Conservation (phyloP, 2,888 invertebrate species). For the Oxycera nigricornis region DNA sequence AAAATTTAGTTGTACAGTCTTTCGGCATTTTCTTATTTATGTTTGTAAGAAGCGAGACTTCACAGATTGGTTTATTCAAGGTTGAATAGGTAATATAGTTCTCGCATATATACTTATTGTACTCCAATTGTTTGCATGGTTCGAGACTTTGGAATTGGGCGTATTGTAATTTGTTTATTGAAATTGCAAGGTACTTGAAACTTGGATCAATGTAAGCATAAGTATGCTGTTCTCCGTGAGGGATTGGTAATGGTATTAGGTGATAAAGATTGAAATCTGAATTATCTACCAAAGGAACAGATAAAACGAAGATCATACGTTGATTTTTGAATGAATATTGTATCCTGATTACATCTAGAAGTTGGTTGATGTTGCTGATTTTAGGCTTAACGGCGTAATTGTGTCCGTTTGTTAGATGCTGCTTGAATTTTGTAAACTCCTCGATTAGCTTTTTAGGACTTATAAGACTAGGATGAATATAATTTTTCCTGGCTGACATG, state of each 20-base stretch:
- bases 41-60: constrained; percentile 1
- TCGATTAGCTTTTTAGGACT: constrained; percentile 43
- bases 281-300: not conserved
- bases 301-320: not conserved
- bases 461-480: constrained; percentile 47
- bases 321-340: not conserved
- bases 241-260: constrained; percentile 20
- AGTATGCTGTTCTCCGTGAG: constrained; percentile 12
- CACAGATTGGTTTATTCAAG: constrained; percentile 18
- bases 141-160: not conserved
- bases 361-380: not conserved
- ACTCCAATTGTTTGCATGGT: not conserved
- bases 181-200: constrained; percentile 21
- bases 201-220: constrained; percentile 37
- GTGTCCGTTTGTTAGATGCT: not conserved
- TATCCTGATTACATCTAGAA: not conserved
- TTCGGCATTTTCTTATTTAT: constrained; percentile 7
- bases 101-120: constrained; percentile 28
- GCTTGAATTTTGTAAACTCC: constrained; percentile 36
- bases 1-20: not conserved
- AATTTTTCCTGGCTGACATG: constrained; percentile 45
- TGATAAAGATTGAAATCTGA: not conserved
- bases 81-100: constrained; percentile 19
- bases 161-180: constrained; percentile 16
- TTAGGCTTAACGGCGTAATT: not conserved